Conservation (phyloP, 2,888 invertebrate species). For the Conchocele bisecta region DNA sequence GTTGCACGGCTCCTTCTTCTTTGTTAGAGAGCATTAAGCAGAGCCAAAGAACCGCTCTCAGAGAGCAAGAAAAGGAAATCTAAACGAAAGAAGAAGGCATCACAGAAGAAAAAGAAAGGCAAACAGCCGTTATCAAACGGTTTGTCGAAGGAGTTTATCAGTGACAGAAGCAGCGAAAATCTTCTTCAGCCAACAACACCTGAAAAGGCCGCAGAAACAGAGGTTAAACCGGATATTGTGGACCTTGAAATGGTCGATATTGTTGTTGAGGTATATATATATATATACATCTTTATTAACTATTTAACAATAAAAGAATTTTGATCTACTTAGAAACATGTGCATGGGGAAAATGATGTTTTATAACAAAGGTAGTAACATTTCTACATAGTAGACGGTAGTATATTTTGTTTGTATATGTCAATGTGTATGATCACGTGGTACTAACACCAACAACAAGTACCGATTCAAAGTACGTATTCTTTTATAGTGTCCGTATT, state of each 20-base stretch:
- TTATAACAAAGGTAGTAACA: no score
- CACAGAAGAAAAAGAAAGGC: constrained; percentile 62
- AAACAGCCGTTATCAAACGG: constrained; percentile 65
- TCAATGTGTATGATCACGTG: no score
- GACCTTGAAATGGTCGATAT: constrained; percentile 53
- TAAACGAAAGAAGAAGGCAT: constrained; percentile 52
- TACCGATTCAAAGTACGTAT: no score
- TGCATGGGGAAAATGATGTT: no score
- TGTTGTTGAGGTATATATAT: constrained; percentile 19
- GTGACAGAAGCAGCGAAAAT: constrained; percentile 72
- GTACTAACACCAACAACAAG: no score
- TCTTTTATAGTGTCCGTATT: no score
- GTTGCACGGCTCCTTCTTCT: background rate
- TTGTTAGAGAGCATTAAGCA: constrained; percentile 69
- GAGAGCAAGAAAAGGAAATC: constrained; percentile 63
- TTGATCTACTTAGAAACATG: no score
- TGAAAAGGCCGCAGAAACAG: constrained; percentile 45
- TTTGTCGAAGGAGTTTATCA: constrained; percentile 66
- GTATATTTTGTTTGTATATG: no score
- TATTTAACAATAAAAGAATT: background rate
- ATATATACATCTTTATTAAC: background rate
- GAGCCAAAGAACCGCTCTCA: constrained; percentile 69
- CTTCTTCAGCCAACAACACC: constrained; percentile 57
- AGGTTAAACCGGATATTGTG: constrained; percentile 37
- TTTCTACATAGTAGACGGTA: no score